Evolutionary conservation across 2,113 vertebrate species (phyloP).

Genomic region (Chaetodon trifascialis): DNA sequence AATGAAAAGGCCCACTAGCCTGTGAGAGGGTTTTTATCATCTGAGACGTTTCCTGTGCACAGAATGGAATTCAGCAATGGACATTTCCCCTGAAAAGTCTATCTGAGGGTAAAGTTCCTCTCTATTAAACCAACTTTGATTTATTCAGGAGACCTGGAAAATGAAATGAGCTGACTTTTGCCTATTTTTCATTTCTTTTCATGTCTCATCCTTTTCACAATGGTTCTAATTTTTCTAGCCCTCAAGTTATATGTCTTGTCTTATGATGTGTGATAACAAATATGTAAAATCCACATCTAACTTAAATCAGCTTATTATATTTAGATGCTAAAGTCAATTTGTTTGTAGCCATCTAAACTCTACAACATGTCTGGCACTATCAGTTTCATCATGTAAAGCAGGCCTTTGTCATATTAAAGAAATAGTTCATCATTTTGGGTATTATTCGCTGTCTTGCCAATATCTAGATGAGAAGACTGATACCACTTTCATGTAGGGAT

Average conservation of each 20-base stretch:
- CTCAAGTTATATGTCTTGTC: neutral
- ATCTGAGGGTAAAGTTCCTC: conserved; percentile 61
- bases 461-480: neutral
- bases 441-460: neutral
- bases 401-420: neutral
- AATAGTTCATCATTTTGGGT: neutral
- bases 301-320: neutral
- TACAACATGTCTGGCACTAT: neutral
- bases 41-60: conserved; percentile 45
- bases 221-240: neutral
- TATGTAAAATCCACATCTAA: neutral
- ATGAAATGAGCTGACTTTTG: conserved; percentile 50
- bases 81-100: conserved; percentile 44
- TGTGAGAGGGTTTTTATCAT: conserved; percentile 60
- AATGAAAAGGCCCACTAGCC: conserved; percentile 61
- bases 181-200: conserved; percentile 45
- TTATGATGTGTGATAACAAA: neutral
- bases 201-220: conserved; percentile 26
- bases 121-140: conserved; percentile 65
- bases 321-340: neutral
- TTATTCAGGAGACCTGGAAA: conserved; percentile 54
- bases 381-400: neutral
- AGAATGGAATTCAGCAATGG: conserved; percentile 50
- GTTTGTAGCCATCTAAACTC: neutral
- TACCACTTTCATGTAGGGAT: neutral